Evolutionary conservation across 2,113 vertebrate species (phyloP), one percentile per base, ranked within the genome.

Genomic region (Gracilinanus agilis): DNA sequence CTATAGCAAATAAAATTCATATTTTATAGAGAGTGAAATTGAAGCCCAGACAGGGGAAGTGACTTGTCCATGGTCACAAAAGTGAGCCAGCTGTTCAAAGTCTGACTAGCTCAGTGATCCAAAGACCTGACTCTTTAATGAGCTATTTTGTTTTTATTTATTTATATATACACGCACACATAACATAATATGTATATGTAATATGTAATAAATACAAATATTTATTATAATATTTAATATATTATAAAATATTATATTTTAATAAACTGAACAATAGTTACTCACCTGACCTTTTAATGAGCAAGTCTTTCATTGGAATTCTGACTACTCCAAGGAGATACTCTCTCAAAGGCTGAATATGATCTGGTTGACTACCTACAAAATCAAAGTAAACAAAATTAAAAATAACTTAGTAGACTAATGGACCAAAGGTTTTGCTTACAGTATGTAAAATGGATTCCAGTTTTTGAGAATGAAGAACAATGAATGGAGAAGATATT

Each of bases 261-360:
- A n/a, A n/a, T n/a, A n/a, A n/a, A 16, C 13, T 3, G 44, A 29
- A 90, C 44, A 53, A 53, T 40, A 24, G 34, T 54, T 58, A 34
- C 58, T 98, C 98, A 99, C 99, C 99, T 97, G 98, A 99, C 97
- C 98, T 98, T 90, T 96, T 98, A 44, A 97, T 90, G 83, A 99
- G 97, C 55, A 99, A 97, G 9, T 98, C 98, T 98, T 96, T 98
- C 54, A 98, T 98, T 27, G 99, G 98, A 96, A 99, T 0, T 13
- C 96, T 98, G 93, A 98, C 98, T 58, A 97, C 95, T 96, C 99
- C 99, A 58, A 99, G 98, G 3, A 98, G 97, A 95, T 97, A 98
- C 56, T 99, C 98, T 94, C 94, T 97, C 24, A 96, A 96, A 12
- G 98, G 55, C 4, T 94, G 96, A 58, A 96, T 94, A 96, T 93